A percentile compares a stretch with the other conserved stretches of the same genome.
These are phyloP conservation scores for Malaclemys terrapin DNA, from an alignment of 2,113 vertebrate species.

Conservation along the genomic window DNA sequence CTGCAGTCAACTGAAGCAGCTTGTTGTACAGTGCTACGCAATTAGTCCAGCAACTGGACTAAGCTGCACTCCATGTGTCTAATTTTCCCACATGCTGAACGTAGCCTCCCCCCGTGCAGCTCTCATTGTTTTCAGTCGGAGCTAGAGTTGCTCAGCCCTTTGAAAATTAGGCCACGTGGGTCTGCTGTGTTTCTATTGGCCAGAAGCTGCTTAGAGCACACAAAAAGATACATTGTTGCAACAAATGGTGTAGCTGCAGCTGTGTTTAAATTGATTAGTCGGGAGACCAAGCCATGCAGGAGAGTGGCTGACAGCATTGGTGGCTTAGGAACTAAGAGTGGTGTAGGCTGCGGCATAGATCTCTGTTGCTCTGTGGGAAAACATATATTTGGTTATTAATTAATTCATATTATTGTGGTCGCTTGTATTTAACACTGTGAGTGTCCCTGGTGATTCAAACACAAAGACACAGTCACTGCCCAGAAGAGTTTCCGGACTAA, in stretches of 20 bases:
- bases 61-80: constrained; percentile 66
- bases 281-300: neutral
- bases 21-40: rapidly evolving
- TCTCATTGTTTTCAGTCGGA: constrained; percentile 25
- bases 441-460: rapidly evolving
- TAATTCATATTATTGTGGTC: neutral
- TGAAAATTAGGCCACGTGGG: neutral
- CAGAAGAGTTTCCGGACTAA: constrained; percentile 6
- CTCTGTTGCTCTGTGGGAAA: neutral
- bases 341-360: neutral
- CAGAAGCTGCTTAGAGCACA: neutral
- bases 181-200: rapidly evolving
- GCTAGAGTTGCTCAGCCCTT: constrained; percentile 15
- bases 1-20: rapidly evolving
- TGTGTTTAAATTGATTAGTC: neutral
- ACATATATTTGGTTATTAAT: neutral
- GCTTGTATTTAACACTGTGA: rapidly evolving
- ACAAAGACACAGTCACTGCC: rapidly evolving
- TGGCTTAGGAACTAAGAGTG: neutral
- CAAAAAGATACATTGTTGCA: neutral
- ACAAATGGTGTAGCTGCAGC: neutral
- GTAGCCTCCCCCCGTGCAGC: neutral
- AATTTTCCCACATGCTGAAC: constrained; percentile 53
- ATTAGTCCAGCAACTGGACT: neutral
- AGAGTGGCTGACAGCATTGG: neutral